These are phyloP conservation scores for Rynchops niger DNA, from an alignment of 2,113 vertebrate species.

Conservation along the genomic window DNA sequence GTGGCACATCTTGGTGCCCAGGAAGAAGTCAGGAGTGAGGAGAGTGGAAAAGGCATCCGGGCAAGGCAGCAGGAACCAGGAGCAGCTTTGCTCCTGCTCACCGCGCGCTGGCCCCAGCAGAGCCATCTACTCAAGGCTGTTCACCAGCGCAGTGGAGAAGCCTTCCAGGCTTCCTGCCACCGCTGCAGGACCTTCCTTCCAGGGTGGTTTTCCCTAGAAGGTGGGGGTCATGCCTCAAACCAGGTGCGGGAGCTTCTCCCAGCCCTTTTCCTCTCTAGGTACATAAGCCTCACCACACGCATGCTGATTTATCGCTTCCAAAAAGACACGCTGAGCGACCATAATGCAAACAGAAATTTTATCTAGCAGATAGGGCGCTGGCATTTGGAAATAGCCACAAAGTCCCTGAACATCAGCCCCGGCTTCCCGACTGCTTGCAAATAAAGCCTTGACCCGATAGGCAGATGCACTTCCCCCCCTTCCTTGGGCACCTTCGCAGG, in stretches of 20 bases:
- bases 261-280: not conserved
- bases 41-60: not conserved
- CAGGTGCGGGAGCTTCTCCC: not conserved
- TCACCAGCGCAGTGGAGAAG: not conserved
- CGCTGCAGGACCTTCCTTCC: not conserved
- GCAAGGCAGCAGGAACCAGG: not conserved
- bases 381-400: not conserved
- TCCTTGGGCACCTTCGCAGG: not conserved
- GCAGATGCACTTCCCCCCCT: not conserved
- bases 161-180: not conserved
- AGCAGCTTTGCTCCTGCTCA: not conserved
- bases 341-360: accelerated
- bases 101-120: not conserved
- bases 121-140: not conserved
- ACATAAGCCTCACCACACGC: not conserved
- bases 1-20: accelerated
- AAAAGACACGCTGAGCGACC: not conserved
- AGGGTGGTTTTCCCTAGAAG: not conserved
- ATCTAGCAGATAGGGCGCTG: not conserved
- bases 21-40: not conserved
- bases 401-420: not conserved
- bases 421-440: not conserved
- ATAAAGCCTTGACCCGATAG: not conserved
- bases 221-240: not conserved
- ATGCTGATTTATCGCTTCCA: accelerated